These are phyloP conservation scores for Otolemur garnettii DNA, from an alignment of 2,113 vertebrate species.

Conservation along the genomic window DNA sequence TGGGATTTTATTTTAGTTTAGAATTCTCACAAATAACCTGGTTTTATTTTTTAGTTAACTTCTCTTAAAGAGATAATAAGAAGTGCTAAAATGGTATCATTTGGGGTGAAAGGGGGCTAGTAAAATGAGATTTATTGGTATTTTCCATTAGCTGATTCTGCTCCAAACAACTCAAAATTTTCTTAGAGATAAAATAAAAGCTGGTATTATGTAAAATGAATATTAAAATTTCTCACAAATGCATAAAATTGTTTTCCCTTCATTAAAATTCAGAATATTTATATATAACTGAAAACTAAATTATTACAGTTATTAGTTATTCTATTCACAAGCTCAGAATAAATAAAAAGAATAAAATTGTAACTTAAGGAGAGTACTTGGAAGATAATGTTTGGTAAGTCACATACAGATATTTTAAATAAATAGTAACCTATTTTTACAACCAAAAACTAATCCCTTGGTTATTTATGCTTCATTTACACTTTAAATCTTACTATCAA, in stretches of 20 bases:
- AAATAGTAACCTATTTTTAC: conserved; percentile 24
- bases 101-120: no score
- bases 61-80: background rate
- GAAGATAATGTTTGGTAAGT: conserved; percentile 20
- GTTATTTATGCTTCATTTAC: background rate
- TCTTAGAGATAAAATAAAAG: background rate
- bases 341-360: conserved; percentile 15
- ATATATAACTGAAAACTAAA: background rate
- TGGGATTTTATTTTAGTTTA: no score
- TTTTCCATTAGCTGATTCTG: background rate
- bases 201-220: background rate
- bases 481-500: conserved; percentile 10
- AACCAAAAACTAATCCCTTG: background rate
- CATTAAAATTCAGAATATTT: conserved; percentile 31
- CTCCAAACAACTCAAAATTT: background rate
- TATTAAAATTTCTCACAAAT: conserved; percentile 5
- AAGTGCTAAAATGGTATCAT: background rate
- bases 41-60: conserved; percentile 8
- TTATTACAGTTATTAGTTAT: background rate
- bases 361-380: background rate
- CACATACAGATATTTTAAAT: background rate
- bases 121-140: background rate
- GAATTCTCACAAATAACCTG: background rate
- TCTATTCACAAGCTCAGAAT: background rate
- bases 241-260: background rate